Base-by-base conservation (phyloP, 2,113 vertebrate genomes). In the Macaca nemestrina region DNA sequence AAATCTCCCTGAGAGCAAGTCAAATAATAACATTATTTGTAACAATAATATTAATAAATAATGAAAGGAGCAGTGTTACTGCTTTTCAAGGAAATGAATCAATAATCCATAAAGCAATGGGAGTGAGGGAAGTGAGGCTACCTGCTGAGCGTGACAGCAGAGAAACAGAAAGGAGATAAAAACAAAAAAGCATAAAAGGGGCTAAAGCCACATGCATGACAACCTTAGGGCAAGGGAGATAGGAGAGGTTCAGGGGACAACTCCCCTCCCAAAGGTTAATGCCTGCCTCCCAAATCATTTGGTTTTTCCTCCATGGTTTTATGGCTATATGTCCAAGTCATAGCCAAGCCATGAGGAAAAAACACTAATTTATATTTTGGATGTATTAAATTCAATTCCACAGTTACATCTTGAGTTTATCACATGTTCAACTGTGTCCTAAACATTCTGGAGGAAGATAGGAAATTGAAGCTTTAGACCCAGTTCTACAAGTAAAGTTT, bases 51-150 rank as follows among this genome's bases (percentile, higher is more conserved):
- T 96, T 93, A 95, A 94, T 88, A 97, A 93, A 97, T 98, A 98
- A 98, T 97, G 94, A 98, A 97, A 97, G 82, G 86, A 95, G 57
- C 78, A 88, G 88, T 93, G 85, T 89, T 96, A 82, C 84, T 95
- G 95, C 90, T 96, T 98, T 98, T 98, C 94, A 97, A 98, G 97
- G 83, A 98, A 98, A 97, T 97, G 83, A 98, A 87, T 88, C 78
- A 96, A 93, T 79, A 91, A 92, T 92, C 95, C 92, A 91, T 93
- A 97, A 98, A 98, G 92, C 61, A 94, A 17, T 86, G 12, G 5
- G 20, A 97, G 12, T 82, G 76, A 91, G 90, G 52, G 61, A 76
- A 96, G 89, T 17, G 81, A 59, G 57, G 57, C 82, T 88, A 4
- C 18, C 86, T 38, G 38, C 1, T 97, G 16, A 83, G 32, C 95